Evolutionary conservation across 2,113 vertebrate genomes (phyloP).

Genomic region (Mesitornis unicolor): DNA sequence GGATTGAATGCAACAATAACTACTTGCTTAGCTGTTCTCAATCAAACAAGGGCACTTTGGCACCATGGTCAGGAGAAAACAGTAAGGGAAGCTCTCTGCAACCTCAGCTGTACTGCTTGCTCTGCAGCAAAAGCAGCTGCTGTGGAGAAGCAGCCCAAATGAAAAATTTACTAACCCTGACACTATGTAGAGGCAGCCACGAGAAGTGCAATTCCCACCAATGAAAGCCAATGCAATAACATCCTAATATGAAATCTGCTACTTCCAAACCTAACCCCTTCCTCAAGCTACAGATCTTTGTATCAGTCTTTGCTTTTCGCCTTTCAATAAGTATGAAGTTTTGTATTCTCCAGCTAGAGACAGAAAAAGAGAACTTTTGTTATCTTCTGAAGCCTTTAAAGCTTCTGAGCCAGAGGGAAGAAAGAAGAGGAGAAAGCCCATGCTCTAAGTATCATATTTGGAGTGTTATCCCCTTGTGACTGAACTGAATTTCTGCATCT

Average conservation of each 20-base stretch:
- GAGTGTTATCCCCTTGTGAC: constrained; percentile 33
- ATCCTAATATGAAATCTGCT: background rate
- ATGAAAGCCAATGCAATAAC: background rate
- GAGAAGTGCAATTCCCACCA: background rate
- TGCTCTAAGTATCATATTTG: background rate
- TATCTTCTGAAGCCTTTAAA: background rate
- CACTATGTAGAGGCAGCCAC: background rate
- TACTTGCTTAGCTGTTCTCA: background rate
- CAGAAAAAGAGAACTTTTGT: background rate
- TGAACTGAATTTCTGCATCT: background rate
- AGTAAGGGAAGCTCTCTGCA: background rate
- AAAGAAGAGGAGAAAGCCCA: background rate
- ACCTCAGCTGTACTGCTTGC: background rate
- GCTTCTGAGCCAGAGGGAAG: background rate
- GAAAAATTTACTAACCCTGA: background rate
- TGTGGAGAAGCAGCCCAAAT: background rate
- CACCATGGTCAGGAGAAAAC: background rate
- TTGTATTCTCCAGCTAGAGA: background rate
- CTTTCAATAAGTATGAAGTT: background rate
- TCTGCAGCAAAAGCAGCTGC: background rate
- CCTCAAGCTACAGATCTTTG: background rate
- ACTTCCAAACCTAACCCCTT: background rate
- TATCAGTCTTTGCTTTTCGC: background rate
- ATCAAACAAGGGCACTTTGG: background rate
- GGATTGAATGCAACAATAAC: background rate